Conservation (phyloP, 1,140 invertebrate species). For the Drosophila sturtevanti region DNA sequence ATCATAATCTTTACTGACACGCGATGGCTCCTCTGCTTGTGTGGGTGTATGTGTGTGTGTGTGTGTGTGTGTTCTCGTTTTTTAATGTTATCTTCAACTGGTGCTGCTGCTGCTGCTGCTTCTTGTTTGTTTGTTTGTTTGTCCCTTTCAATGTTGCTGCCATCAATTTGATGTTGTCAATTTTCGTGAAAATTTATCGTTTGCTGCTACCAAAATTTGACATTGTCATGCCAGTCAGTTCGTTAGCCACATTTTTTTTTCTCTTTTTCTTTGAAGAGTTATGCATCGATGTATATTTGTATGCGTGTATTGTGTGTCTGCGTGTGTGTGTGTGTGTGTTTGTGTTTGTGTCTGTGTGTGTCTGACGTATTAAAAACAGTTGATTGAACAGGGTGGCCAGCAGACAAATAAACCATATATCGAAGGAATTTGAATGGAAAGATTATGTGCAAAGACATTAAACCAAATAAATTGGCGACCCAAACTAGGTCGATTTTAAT, state of each 20-base stretch:
- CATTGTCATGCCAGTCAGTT: conserved; percentile 79
- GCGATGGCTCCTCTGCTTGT: conserved; percentile 44
- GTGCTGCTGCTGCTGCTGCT: conserved; percentile 32
- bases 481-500: not conserved
- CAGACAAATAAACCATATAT: conserved; percentile 1
- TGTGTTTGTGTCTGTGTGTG: not conserved
- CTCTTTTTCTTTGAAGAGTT: conserved; percentile 26
- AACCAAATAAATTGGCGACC: not conserved
- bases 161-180: conserved; percentile 80
- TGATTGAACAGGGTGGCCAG: conserved; percentile 35
- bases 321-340: not conserved
- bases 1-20: conserved; percentile 78
- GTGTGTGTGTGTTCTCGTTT: conserved; percentile 26
- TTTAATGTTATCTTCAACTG: conserved; percentile 64
- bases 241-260: conserved; percentile 52
- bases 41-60: not conserved
- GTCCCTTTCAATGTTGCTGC: conserved; percentile 61
- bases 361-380: conserved; percentile 54
- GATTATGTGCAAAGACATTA: conserved; percentile 2
- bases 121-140: conserved; percentile 20
- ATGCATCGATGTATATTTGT: not conserved
- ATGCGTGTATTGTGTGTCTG: not conserved
- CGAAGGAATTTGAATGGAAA: conserved; percentile 3
- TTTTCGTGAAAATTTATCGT: conserved; percentile 79
- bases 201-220: conserved; percentile 72